These are phyloP conservation scores for Leucania comma DNA, from an alignment of 2,888 invertebrate genomes.

Conservation along the genomic window DNA sequence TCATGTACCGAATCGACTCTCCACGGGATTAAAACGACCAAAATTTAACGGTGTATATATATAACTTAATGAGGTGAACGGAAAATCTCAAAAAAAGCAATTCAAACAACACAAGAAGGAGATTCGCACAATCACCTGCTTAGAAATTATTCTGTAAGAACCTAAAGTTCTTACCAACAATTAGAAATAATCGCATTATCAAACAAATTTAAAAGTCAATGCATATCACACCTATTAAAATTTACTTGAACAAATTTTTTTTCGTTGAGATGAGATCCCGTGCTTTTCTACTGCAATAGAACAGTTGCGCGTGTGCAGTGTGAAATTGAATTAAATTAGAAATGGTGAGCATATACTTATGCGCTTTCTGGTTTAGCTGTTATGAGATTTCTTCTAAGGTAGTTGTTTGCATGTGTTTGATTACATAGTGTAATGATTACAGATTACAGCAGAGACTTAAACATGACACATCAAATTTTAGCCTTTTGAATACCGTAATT, in stretches of 20 bases:
- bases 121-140: too few species aligned
- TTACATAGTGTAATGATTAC: conserved; percentile 35
- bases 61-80: too few species aligned
- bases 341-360: conserved; percentile 60
- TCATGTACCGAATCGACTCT: too few species aligned
- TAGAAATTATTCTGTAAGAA: not conserved
- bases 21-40: too few species aligned
- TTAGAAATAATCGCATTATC: too few species aligned
- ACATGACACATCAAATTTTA: not conserved
- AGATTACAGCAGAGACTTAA: conserved; percentile 2
- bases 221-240: too few species aligned
- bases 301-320: conserved; percentile 35
- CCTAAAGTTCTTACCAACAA: not conserved
- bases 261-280: not conserved
- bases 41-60: too few species aligned
- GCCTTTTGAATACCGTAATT: too few species aligned
- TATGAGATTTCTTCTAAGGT: conserved; percentile 42
- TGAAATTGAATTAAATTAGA: conserved; percentile 63
- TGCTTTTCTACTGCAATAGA: conserved; percentile 6
- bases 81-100: too few species aligned
- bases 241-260: too few species aligned
- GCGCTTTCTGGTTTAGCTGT: conserved; percentile 60
- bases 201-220: too few species aligned
- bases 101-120: too few species aligned
- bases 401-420: conserved; percentile 14